Conservation (phyloP, 1,140 invertebrate genomes). For the Arion vulgaris region DNA sequence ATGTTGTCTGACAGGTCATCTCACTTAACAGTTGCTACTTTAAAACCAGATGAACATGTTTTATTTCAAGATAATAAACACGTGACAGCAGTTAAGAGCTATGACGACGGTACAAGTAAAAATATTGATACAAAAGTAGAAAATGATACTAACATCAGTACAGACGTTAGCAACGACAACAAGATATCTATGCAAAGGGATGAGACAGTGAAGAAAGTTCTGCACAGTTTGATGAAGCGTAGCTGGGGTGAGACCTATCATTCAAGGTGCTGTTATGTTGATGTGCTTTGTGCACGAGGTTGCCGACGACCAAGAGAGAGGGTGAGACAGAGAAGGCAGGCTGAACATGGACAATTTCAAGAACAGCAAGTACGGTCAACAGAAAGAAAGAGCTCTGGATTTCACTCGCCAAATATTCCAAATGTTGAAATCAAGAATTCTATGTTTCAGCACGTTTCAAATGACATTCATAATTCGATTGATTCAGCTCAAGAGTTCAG, state of each 20-base stretch:
- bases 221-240: background rate
- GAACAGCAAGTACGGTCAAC: background rate
- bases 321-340: background rate
- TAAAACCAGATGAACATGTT: background rate
- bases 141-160: background rate
- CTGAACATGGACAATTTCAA: background rate
- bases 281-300: background rate
- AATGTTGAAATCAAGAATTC: background rate
- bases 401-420: background rate
- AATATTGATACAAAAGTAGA: background rate
- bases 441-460: background rate
- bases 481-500: no score
- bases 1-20: background rate
- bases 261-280: conserved; percentile 7
- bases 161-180: background rate
- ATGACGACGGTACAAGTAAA: background rate
- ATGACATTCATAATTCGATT: no score
- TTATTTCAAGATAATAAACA: background rate
- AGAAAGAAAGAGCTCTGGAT: background rate
- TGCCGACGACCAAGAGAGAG: background rate
- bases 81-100: background rate
- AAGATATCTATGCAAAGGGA: background rate
- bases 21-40: background rate
- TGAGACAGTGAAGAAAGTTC: background rate
- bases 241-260: background rate